Evolutionary conservation across 2,113 vertebrate genomes (phyloP), one percentile per base, ranked within the genome.

Genomic region (Setophaga kirtlandii): DNA sequence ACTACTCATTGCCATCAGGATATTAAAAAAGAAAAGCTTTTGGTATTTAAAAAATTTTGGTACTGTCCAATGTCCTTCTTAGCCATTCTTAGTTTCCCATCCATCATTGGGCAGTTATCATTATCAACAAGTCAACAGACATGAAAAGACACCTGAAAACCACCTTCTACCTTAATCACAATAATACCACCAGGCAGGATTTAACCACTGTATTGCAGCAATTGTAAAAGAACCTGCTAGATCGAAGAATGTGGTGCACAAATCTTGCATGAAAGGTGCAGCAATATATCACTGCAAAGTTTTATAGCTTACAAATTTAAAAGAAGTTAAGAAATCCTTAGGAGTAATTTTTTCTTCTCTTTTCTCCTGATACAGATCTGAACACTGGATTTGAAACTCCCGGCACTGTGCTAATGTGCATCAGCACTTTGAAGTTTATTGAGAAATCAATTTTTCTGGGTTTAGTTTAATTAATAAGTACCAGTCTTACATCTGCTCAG

Each of bases 401-500:
- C 64, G 65, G 60, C 69, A 87, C 71, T 96, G 71, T 13, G 17
- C 87, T 95, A 94, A 84, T 84, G 80, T 46, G 55, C 86, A 83
- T 91, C 50, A 86, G 46, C 65, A 87, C 65, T 81, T 90, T 73
- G 64, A 96, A 95, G 56, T 89, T 92, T 80, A 91, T 87, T 93
- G 64, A 89, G 87, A 91, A 83, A 95, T 80, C 93, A 77, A n/a
- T 95, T 97, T 97, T 93, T 79, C 55, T 90, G 69, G 67, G 64
- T 93, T 96, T 96, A 97, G 96, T 97, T 97, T 97, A 97, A 98
- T 97, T 97, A 97, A 96, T 95, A 97, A 96, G 89, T 94, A 96
- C 50, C 46, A 73, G 90, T 94, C 91, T 90, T 97, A 95, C 94
- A 96, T 96, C 95, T 97, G 96, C 81, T 97, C 81, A 95, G 80